Base-by-base conservation (phyloP, 92 coral and sea anemone species). In the Epizoanthus rinbou region DNA sequence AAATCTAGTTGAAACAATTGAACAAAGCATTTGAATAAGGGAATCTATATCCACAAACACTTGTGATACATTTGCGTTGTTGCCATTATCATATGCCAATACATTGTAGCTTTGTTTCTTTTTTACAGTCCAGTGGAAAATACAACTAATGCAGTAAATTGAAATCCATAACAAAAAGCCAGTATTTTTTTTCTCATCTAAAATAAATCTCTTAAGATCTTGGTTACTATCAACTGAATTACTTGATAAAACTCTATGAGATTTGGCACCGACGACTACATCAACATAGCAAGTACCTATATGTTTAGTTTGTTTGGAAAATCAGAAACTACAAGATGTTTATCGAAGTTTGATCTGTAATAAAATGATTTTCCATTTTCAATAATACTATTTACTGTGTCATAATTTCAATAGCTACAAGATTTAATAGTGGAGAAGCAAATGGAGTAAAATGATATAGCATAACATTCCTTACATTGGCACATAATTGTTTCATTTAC, bases 91-190 rank as follows among this genome's bases (percentile, higher is more conserved):
- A 53, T 63, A 83, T 73, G 65, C 60, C 28, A 83, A 74, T 67
- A 83, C 60, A 67, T 65, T 39, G 74, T 66, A 81, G 31, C 74
- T 81, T 69, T 57, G 24, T 4, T 69, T 64, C 74, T 31, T 23
- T 21, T 52, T 84, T 64, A 62, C 74, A 79, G 45, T 15, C 37
- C 84, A 79, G 63, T 84, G 58, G 82, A 74, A 73, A 73, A 84
- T 45, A 84, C 87, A 84, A 84, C 80, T 25, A 22, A 84, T 73
- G 79, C 71, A 72, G 73, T 74, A 73, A 73, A 73, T 64, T 19
- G 74, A 84, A 22, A 74, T 64, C 87, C 87, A 74, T 66, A 84
- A 58, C 1, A 84, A 74, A 84, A 84, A 84, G 64, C 87, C 87
- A 17, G 87, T 73, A 50, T 57, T 39, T 52, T 37, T 74, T 71